Base-by-base conservation (phyloP, 2,888 invertebrate species). In the Cheilosia pagana region DNA sequence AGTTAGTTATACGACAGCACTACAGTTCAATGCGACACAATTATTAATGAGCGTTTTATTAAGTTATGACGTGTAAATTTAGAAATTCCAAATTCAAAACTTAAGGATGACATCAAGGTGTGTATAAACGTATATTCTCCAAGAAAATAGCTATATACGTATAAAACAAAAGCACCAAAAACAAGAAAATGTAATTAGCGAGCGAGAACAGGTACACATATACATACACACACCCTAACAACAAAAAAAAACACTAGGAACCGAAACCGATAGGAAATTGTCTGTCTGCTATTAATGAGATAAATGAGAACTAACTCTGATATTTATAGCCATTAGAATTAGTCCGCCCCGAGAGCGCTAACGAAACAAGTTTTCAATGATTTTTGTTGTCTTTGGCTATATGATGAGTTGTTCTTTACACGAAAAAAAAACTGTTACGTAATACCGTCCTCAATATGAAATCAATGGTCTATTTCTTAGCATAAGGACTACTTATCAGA, bases 291-390 rank as follows among this genome's bases (percentile, higher is more conserved):
- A 52, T 71, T 76, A 19, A 57, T 16, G 53, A 53, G 28, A 53
- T 31, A 50, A 68, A 35, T 35, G 43, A 75, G 60, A 76, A 76
- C 70, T 81, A 52, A 75, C 76, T 76, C 55, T 45, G 81, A 68
- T 81, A 81, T 81, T 81, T 65, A 76, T 81, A 81, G 76, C 76
- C 59, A 65, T 65, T 28, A 23, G 70, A 76, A 59, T 50, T 45
- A 19, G 59, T 65, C 59, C 45, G 70, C 81, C 65, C 71, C 59
- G 59, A 76, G 65, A 50, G 31, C 43, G 16, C 55, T 25, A 59
- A 52, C 35, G 45, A 74, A 72, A 74, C 45, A 16, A 55, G 35
- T 74, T 74, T 63, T 45, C 57, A 57, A 48, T 57, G 45, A 55
- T 57, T 57, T 67, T 48, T 48, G 28, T 45, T 68, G 19, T 45